Evolutionary conservation across 2,888 invertebrate species (phyloP), one percentile per base, ranked within the genome.

Genomic region (Drosophila infuscata): DNA sequence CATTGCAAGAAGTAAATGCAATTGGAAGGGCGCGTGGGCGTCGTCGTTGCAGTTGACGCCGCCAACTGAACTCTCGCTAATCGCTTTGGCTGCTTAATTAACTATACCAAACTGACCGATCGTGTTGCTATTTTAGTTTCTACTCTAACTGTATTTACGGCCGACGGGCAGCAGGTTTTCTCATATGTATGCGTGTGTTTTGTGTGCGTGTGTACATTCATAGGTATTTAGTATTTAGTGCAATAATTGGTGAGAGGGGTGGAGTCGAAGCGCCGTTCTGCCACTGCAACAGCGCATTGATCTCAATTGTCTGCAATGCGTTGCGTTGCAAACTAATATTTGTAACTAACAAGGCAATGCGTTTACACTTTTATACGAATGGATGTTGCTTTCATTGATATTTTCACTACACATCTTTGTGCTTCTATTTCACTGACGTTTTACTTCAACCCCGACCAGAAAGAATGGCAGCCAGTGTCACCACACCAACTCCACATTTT

Each of bases 1-100:
- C 97, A 98, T 98, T 81, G 65, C 81, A 77, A 70, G 17, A 41
- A 41, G 25, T 8, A 48, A 20, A 29, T 62, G 60, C 74, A 70
- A 62, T 53, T 67, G 63, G 29, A 20, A 46, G 61, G 56, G 58
- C 64, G 87, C 78, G 78, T 70, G 67, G 73, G 79, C 75, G 71
- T 63, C 69, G 70, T 51, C 41, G 70, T 51, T 46, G 48, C 68
- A 59, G 58, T 65, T 20, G 46, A 29, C 46, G 56, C 32, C 57
- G 59, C 30, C 59, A 70, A 58, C 54, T 30, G 36, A 49, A 52
- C 58, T 48, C 56, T 48, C 61, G 48, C 30, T 30, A 15, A 3
- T 32, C 15, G 49, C 68, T 69, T 77, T 64, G 61, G 58, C 77
- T 70, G 66, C 59, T 74, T 74, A 81, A 84, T 76, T 82, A 74